Conservation (phyloP, 2,797 vertebrate genomes). For the Mormyrops attenuatus region DNA sequence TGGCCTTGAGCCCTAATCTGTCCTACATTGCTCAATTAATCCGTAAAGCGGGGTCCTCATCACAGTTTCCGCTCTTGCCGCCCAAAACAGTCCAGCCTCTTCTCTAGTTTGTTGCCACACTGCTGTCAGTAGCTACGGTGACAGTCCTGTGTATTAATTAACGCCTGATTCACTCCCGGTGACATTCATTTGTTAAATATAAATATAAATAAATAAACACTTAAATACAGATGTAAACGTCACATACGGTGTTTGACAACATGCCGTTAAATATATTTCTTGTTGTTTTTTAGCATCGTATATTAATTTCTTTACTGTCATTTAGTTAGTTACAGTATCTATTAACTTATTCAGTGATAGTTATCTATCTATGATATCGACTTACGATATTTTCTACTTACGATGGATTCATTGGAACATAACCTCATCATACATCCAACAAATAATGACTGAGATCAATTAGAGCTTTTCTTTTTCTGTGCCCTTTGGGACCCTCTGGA, state of each 20-base stretch:
- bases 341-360: not conserved
- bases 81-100: not conserved
- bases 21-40: slow-evolving; percentile 14
- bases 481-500: not conserved
- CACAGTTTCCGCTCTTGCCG: not conserved
- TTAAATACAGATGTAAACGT: not conserved
- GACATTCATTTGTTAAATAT: not conserved
- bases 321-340: not conserved
- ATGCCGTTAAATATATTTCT: not conserved
- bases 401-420: not conserved
- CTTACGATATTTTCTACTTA: not conserved
- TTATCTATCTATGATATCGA: not conserved
- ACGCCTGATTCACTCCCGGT: not conserved
- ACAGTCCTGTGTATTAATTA: not conserved
- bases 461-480: not conserved
- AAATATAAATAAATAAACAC: not conserved
- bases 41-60: not conserved
- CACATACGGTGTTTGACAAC: not conserved
- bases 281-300: not conserved
- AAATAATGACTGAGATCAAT: not conserved
- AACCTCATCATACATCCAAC: not conserved
- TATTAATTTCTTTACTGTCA: not conserved
- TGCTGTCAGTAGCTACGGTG: not conserved
- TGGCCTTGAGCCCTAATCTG: not conserved
- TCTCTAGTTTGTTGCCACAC: not conserved